These are phyloP conservation scores for Bathynomus jamesi DNA, from an alignment of 1,140 invertebrate genomes.

Conservation along the genomic window DNA sequence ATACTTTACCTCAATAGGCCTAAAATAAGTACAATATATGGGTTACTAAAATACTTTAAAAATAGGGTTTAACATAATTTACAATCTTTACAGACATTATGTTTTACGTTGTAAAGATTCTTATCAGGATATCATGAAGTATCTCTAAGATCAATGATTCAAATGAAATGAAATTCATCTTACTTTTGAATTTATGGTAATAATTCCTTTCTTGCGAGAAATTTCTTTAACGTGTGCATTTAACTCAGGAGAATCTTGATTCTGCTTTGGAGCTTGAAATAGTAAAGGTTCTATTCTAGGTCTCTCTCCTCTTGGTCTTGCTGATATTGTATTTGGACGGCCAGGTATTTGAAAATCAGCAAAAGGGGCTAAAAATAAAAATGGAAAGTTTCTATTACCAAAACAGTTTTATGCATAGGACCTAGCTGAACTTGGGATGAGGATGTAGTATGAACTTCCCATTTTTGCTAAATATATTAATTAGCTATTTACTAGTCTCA, in stretches of 20 bases:
- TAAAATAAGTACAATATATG: not conserved
- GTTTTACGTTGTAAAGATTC: not conserved
- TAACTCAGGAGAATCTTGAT: slow-evolving; percentile 24
- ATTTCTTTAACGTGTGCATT: slow-evolving; percentile 32
- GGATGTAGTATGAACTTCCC: too few species aligned
- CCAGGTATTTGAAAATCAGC: slow-evolving; percentile 12
- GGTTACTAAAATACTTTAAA: not conserved
- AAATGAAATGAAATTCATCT: not conserved
- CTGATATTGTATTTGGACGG: slow-evolving; percentile 28
- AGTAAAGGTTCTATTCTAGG: slow-evolving; percentile 26
- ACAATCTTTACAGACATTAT: not conserved
- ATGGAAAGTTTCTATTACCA: not conserved
- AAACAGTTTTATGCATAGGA: too few species aligned
- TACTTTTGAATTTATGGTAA: slow-evolving; percentile 27
- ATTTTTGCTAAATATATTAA: too few species aligned
- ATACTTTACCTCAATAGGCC: not conserved
- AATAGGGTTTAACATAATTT: not conserved
- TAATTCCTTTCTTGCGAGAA: slow-evolving; percentile 25
- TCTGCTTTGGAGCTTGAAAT: slow-evolving; percentile 23
- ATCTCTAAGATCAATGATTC: not conserved
- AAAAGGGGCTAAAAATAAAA: slow-evolving; percentile 15
- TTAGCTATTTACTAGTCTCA: too few species aligned
- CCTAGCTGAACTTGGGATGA: too few species aligned
- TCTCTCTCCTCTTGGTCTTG: slow-evolving; percentile 21
- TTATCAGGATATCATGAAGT: not conserved